A percentile compares a stretch with the other conserved stretches of the same genome.
phyloP scores from a whole-genome alignment of 2,888 invertebrate species.

The Morpho deidamia region DNA sequence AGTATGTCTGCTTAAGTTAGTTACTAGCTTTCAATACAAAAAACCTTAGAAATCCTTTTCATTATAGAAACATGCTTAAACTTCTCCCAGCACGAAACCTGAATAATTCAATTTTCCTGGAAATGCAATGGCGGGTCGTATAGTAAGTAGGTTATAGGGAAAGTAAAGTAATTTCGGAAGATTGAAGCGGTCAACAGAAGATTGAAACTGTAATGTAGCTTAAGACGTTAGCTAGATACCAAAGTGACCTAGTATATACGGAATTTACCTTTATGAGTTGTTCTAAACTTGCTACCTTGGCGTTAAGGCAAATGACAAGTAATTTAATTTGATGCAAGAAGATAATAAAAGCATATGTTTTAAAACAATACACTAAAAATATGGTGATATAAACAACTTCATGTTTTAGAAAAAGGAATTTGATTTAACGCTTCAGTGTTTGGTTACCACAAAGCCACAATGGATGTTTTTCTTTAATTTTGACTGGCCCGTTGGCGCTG shows the following conservation, averaged over 20 bases:
- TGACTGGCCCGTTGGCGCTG: no score
- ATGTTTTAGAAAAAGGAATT: no score
- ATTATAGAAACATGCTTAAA: conserved; percentile 1
- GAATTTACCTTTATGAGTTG: no score
- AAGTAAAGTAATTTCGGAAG: conserved; percentile 1
- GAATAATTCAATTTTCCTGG: conserved; percentile 3
- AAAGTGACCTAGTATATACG: background rate
- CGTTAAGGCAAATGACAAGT: no score
- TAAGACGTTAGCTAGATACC: background rate
- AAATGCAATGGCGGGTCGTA: background rate
- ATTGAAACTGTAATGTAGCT: background rate
- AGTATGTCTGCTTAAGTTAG: background rate
- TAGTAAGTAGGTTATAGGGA: background rate
- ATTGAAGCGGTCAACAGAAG: conserved; percentile 1
- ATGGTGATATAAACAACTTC: no score
- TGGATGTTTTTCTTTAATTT: no score
- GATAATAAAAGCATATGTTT: no score
- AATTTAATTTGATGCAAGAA: no score
- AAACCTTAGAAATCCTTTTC: background rate
- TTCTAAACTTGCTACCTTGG: no score
- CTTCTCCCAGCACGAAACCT: background rate
- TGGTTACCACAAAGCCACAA: no score
- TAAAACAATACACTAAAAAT: no score
- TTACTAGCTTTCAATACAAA: background rate
- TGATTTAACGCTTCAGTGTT: no score